Conservation (phyloP, 2,888 invertebrate species). For the Diplazon laetatorius region DNA sequence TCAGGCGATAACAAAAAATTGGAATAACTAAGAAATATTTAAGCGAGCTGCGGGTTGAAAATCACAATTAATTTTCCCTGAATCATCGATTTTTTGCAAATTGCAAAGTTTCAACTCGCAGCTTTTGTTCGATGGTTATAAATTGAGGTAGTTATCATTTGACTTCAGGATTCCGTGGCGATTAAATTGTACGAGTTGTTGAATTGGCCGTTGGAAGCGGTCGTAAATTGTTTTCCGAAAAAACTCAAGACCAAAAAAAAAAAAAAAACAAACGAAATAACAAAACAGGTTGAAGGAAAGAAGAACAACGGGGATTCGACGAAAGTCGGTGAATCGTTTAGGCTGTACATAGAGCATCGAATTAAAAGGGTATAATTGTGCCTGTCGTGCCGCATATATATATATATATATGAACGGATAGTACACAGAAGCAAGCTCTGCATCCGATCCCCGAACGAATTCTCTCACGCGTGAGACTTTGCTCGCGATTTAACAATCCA, state of each 20-base stretch:
- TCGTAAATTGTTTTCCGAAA: background rate
- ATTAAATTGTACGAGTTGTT: too few relatives aligned
- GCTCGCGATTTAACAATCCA: constrained; percentile 56
- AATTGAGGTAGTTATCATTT: too few relatives aligned
- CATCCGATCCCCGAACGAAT: constrained; percentile 29
- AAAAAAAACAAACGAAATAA: constrained; percentile 7
- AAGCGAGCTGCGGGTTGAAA: too few relatives aligned
- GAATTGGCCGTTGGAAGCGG: background rate
- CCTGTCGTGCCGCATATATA: constrained; percentile 19
- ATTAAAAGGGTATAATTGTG: constrained; percentile 54
- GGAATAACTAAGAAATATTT: too few relatives aligned
- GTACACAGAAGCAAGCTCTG: too few relatives aligned
- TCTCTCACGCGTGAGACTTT: constrained; percentile 61
- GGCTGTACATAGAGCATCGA: constrained; percentile 30
- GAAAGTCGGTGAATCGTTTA: constrained; percentile 40
- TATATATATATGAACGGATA: background rate
- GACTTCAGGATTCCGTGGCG: too few relatives aligned
- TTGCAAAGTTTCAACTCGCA: too few relatives aligned
- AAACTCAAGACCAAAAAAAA: background rate
- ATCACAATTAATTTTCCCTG: too few relatives aligned
- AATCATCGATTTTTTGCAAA: too few relatives aligned
- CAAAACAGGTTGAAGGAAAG: too few relatives aligned
- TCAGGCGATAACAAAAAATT: too few relatives aligned
- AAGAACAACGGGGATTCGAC: constrained; percentile 11
- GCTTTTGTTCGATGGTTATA: too few relatives aligned